Evolutionary conservation across 2,113 vertebrate genomes (phyloP).

Genomic region (Cebus imitator): DNA sequence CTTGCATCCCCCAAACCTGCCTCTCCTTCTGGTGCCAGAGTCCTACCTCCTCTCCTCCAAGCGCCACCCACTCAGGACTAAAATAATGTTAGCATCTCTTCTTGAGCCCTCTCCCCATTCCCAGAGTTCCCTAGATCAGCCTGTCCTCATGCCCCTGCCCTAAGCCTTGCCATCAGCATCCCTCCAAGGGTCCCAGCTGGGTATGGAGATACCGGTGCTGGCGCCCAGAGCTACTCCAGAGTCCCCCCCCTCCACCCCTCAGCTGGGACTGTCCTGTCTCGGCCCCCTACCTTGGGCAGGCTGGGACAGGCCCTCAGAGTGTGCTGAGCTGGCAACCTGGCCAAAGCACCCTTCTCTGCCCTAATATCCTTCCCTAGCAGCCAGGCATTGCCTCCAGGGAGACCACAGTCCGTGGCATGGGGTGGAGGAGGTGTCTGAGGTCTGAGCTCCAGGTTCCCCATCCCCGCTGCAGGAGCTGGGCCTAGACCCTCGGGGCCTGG

Average conservation of each 20-base stretch:
- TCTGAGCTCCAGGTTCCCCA: neutral
- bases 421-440: neutral
- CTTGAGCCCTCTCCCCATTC: neutral
- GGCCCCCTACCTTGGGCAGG: conserved; percentile 58
- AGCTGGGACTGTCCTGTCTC: neutral
- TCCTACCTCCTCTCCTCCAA: neutral
- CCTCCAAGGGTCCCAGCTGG: neutral
- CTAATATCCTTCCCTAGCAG: conserved; percentile 16
- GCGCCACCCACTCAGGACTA: neutral
- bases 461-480: neutral
- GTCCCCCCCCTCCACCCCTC: neutral
- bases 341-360: conserved; percentile 55
- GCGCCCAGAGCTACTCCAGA: conserved; percentile 6
- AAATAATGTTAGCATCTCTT: neutral
- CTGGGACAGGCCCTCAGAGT: conserved; percentile 58
- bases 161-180: neutral
- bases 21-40: neutral
- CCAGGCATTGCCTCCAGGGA: conserved; percentile 42
- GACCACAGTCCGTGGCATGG: neutral
- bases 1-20: neutral
- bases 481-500: neutral
- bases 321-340: conserved; percentile 47
- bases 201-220: neutral
- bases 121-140: neutral
- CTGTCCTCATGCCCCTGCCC: neutral